A percentile compares a stretch with the other conserved stretches of the same genome.
These are phyloP conservation scores for Platysteira castanea DNA, from an alignment of 2,113 vertebrate genomes.

Conservation along the genomic window DNA sequence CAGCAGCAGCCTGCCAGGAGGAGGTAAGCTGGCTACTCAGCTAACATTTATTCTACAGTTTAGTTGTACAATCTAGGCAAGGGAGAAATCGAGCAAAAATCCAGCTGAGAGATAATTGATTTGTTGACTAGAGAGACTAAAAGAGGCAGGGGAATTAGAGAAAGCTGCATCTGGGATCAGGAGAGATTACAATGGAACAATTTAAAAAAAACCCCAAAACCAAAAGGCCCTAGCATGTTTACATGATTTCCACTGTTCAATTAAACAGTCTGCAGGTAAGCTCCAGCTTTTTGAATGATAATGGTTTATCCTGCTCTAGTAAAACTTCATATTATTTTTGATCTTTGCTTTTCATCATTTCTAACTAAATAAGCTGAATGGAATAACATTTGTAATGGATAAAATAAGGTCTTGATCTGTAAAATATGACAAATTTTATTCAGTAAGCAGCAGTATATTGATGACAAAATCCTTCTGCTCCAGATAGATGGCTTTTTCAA, in stretches of 20 bases:
- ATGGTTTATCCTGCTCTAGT: neutral
- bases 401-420: neutral
- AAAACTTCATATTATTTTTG: neutral
- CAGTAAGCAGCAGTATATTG: neutral
- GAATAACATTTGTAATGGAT: neutral
- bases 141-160: neutral
- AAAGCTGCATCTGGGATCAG: neutral
- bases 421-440: neutral
- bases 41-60: neutral
- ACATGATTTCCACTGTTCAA: neutral
- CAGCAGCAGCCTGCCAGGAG: neutral
- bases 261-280: neutral
- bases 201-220: neutral
- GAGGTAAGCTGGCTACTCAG: neutral
- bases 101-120: neutral
- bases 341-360: neutral
- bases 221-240: neutral
- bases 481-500: neutral
- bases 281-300: neutral
- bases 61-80: neutral
- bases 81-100: neutral
- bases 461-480: neutral
- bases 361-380: neutral
- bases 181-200: neutral
- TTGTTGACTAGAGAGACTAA: neutral